These are phyloP conservation scores for Cephus sareptanus DNA, from an alignment of 2,888 invertebrate species.

Conservation along the genomic window DNA sequence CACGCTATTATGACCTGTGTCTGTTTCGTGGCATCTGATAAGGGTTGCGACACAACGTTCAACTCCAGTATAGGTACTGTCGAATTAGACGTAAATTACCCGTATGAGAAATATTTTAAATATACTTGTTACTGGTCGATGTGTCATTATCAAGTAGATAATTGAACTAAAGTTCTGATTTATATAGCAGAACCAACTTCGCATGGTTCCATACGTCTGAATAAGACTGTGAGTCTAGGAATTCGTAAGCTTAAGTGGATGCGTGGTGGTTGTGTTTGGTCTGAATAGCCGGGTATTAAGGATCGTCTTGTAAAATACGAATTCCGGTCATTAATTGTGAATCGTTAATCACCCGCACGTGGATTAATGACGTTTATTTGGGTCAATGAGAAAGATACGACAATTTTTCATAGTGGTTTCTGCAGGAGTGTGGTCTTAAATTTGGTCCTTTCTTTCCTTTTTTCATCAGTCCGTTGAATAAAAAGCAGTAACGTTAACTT, in stretches of 20 bases:
- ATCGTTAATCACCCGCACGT: background rate
- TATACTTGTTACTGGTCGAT: background rate
- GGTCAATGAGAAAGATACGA: background rate
- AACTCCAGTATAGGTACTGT: background rate
- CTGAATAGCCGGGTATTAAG: background rate
- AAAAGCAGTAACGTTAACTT: background rate
- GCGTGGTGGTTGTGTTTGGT: background rate
- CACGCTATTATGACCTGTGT: slow-evolving; percentile 29
- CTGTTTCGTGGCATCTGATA: slow-evolving; percentile 1
- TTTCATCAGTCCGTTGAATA: background rate
- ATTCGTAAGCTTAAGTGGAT: background rate
- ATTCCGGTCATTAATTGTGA: background rate
- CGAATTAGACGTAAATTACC: background rate
- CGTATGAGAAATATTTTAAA: background rate
- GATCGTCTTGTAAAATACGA: background rate
- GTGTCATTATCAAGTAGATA: background rate
- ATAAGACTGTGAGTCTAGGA: background rate
- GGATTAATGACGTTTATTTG: background rate
- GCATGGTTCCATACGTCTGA: background rate
- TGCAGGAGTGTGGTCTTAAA: background rate
- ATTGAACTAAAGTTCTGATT: background rate
- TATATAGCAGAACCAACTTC: background rate
- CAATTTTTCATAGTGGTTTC: background rate
- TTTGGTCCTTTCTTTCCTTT: background rate
- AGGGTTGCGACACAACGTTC: background rate